Evolutionary conservation across 2,888 invertebrate genomes (phyloP), one percentile per base, ranked within the genome.

Genomic region (Heteromurus nitidus): DNA sequence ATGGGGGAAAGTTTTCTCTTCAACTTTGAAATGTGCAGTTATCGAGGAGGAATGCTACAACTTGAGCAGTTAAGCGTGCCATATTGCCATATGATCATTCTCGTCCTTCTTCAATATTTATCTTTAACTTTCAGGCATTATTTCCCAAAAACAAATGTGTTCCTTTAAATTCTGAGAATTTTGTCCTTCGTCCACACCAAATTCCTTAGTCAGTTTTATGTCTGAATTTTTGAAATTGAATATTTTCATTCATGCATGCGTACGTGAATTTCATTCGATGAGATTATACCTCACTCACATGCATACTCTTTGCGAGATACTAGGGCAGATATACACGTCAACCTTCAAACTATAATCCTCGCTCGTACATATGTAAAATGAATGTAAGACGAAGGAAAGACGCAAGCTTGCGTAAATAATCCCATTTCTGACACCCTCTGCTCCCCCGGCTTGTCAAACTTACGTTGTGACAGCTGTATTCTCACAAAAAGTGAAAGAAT

Each of bases 391-490:
- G 50, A 42, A 47, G 64, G 28, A 9, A 53, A 13, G 68, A 77
- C 1, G 47, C 70, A 67, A 50, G 53, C 22, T 74, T 65, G 74
- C 69, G 80, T 68, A 74, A 80, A 74, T 80, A 80, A 80, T 74
- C 80, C 64, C 64, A 64, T 80, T 80, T 74, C 30, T 69, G 80
- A 80, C 80, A 80, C 80, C 74, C 80, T 68, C 64, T 72, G 44
- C 65, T 44, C 67, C 68, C 80, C 68, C 72, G 64, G 53, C 80
- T 62, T 74, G 74, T 11, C 20, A 50, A 62, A 55, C n/a, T 67
- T 31, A 24, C 20, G 67, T n/a, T 74, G 74, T 74, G 80, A 80
- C 80, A 80, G 80, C 80, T 80, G 80, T 68, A 80, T 80, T 80
- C 74, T 74, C 80, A 80, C 80, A 74, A 18, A 64, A 30, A 30